These are phyloP conservation scores for Lichenostomus cassidix DNA, from an alignment of 2,113 vertebrate genomes.

Conservation along the genomic window DNA sequence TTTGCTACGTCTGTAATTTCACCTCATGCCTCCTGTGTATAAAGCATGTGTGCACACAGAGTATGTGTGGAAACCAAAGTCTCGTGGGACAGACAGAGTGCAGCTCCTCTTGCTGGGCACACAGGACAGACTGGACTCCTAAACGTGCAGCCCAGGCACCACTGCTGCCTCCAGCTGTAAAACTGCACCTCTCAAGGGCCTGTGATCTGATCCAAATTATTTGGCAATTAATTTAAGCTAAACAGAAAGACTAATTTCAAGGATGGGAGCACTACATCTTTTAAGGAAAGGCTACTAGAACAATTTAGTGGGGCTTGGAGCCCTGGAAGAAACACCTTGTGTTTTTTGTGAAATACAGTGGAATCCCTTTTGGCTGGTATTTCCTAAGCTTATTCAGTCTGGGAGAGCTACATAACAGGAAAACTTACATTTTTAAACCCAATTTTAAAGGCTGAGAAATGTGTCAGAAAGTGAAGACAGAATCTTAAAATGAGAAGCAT, in stretches of 20 bases:
- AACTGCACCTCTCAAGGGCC: background rate
- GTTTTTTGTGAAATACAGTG: background rate
- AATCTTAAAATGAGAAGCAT: background rate
- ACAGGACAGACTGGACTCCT: background rate
- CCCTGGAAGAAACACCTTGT: background rate
- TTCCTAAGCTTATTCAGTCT: background rate
- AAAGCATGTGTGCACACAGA: background rate
- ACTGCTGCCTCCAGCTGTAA: background rate
- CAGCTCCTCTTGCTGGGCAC: background rate
- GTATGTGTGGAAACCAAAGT: accelerated
- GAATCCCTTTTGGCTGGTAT: background rate
- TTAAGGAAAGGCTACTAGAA: background rate
- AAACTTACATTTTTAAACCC: background rate
- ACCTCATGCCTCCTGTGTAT: background rate
- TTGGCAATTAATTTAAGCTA: background rate
- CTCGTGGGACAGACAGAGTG: accelerated
- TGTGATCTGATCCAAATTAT: background rate
- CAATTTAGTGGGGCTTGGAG: background rate
- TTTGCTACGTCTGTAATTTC: background rate
- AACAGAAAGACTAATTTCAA: background rate
- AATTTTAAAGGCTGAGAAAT: background rate
- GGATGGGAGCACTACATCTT: background rate
- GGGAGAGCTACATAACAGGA: background rate
- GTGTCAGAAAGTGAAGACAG: background rate
- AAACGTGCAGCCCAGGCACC: accelerated